Base-by-base conservation (phyloP, 2,888 invertebrate species). In the Apamea crenata region DNA sequence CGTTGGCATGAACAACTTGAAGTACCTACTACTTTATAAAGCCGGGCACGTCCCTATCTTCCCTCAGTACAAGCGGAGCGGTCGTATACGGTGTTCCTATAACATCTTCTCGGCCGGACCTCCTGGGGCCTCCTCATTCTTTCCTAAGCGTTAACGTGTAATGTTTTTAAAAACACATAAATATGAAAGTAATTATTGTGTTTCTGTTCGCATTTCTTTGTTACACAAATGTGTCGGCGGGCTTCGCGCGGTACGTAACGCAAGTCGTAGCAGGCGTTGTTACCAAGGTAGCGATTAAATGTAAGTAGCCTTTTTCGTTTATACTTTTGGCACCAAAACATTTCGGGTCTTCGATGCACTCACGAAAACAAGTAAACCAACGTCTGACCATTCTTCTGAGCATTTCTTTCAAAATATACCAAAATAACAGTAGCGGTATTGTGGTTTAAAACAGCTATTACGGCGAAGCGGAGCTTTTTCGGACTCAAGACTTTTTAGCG, bases 111-210 rank as follows among this genome's bases (percentile, higher is more conserved):
- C 29, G 18, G 7, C 29, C 40, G 40, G 40, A 50, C 18, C 50
- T 50, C 6, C 25, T 18, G 36, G 53, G 6, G 56, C 12, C 5
- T 47, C 16, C 2, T n/a, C 1, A 29, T 56, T 56, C 16, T 44
- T 47, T 69, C 36, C 36, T 50, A 14, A 32, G 2, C 14, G 5
- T 40, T 29, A 14, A 29, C 8, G n/a, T 65, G 18, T 50, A 16
- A 14, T 21, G 32, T 8, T 14, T 77, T 29, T 2, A 50, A 61
- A 68, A 36, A 47, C 18, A 40, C 50, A 25, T 36, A 25, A 78
- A 36, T 10, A 80, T 69, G 69, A 79, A 79, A n/a, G 2, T 65
- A 12, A 40, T 44, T 21, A n/a, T 63, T n/a, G 44, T 79, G 21
- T 21, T 65, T 16, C 21, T 66, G 0, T 44, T 78, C 32, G 14